phyloP scores from a whole-genome alignment of 2,888 invertebrate genomes.

The Harpagoxenus sublaevis region DNA sequence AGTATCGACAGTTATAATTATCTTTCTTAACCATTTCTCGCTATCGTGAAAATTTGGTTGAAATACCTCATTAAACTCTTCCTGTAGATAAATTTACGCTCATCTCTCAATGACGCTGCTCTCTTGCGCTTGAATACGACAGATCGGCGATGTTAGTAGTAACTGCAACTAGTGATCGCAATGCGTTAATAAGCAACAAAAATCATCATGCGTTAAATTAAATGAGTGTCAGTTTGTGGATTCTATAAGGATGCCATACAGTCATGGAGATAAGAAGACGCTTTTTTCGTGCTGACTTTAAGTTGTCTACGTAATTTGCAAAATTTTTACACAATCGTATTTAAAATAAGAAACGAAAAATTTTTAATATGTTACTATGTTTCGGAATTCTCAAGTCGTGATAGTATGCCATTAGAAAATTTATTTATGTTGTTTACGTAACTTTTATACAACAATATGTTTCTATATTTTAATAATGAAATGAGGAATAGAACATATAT shows the following conservation, averaged over 20 bases:
- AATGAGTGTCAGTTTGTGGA: constrained; percentile 10
- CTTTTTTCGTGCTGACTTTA: constrained; percentile 2
- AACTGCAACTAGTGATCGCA: not conserved
- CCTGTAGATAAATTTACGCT: constrained; percentile 4
- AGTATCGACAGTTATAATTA: not conserved
- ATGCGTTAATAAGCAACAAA: constrained; percentile 15
- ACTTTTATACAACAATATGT: not conserved
- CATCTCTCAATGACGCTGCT: constrained; percentile 17
- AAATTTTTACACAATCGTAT: constrained; percentile 3
- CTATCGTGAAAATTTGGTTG: not conserved
- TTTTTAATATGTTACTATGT: not conserved
- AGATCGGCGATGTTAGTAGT: constrained; percentile 22
- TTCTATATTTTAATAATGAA: constrained; percentile 20
- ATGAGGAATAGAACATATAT: not conserved
- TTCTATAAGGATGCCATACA: constrained; percentile 22
- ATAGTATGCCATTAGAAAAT: not conserved
- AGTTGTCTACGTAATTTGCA: not conserved
- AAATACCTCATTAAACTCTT: constrained; percentile 7
- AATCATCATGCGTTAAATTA: not conserved
- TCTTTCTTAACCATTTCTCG: not conserved
- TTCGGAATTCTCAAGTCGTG: constrained; percentile 8
- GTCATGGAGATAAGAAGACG: not conserved
- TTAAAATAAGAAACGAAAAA: not conserved
- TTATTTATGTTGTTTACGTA: constrained; percentile 8
- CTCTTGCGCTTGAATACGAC: constrained; percentile 25